phyloP scores from a whole-genome alignment of 2,797 vertebrate genomes.

The Pseudochaenichthys georgianus region DNA sequence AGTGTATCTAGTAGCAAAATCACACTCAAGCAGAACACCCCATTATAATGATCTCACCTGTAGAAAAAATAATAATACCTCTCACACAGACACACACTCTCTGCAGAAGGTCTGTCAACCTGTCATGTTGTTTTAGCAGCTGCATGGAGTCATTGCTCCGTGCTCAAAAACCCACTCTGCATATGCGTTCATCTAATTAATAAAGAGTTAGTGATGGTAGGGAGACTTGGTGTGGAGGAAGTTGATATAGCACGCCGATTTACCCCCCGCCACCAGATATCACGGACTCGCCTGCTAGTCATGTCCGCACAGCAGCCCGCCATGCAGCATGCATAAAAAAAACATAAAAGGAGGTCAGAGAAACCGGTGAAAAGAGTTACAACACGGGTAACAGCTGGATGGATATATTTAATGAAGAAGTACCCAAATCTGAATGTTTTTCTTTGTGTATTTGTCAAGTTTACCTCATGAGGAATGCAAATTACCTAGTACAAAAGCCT shows the following conservation, averaged over 20 bases:
- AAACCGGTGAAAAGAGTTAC: constrained; percentile 57
- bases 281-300: constrained; percentile 65
- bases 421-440: background rate
- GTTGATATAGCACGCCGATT: constrained; percentile 69
- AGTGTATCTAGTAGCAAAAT: background rate
- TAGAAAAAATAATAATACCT: constrained; percentile 15
- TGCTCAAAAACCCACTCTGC: constrained; percentile 36
- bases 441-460: background rate
- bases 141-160: constrained; percentile 35
- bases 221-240: constrained; percentile 45
- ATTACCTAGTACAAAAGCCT: background rate
- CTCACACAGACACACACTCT: constrained; percentile 8
- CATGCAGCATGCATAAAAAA: constrained; percentile 43
- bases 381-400: constrained; percentile 46
- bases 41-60: constrained; percentile 29
- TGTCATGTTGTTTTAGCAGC: constrained; percentile 51
- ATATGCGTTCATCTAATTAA: constrained; percentile 69
- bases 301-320: constrained; percentile 62
- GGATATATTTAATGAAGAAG: constrained; percentile 43
- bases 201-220: constrained; percentile 60
- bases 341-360: constrained; percentile 60
- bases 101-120: constrained; percentile 35
- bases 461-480: background rate
- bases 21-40: constrained; percentile 12
- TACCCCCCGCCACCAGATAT: constrained; percentile 70